Evolutionary conservation across 2,797 vertebrate genomes (phyloP).

Genomic region (Lithobates sylvaticus): DNA sequence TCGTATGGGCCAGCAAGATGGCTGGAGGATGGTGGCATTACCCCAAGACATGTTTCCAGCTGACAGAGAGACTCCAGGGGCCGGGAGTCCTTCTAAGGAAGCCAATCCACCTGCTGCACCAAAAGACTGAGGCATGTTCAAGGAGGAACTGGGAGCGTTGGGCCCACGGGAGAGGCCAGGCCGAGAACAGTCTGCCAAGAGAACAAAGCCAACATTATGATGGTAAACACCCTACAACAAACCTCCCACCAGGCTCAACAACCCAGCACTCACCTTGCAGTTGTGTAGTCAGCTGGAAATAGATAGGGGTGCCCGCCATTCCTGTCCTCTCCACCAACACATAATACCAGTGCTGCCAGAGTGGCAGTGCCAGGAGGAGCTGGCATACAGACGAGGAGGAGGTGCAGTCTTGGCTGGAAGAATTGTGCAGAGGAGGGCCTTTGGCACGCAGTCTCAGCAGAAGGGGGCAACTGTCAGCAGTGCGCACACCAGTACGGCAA

Average conservation of each 20-base stretch:
- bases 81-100: conserved; percentile 78
- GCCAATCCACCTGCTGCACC: conserved; percentile 83
- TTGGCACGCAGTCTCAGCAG: conserved; percentile 90
- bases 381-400: conserved; percentile 80
- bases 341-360: conserved; percentile 98
- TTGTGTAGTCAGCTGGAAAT: conserved; percentile 91
- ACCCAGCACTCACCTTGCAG: conserved; percentile 86
- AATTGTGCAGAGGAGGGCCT: conserved; percentile 95
- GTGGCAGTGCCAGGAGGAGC: conserved; percentile 84
- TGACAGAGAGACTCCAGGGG: conserved; percentile 71
- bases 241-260: background rate
- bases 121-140: conserved; percentile 98
- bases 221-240: background rate
- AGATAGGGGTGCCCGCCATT: conserved; percentile 77
- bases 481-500: conserved; percentile 83
- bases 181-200: conserved; percentile 87
- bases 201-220: background rate
- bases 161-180: conserved; percentile 72
- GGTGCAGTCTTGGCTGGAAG: conserved; percentile 88
- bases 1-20: conserved; percentile 91
- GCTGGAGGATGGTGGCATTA: conserved; percentile 61
- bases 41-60: conserved; percentile 71
- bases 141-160: conserved; percentile 71
- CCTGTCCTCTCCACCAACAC: conserved; percentile 91
- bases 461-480: conserved; percentile 85